Evolutionary conservation across 1,140 invertebrate genomes (phyloP), one percentile per base, ranked within the genome.

Genomic region (Bombus consobrinus): DNA sequence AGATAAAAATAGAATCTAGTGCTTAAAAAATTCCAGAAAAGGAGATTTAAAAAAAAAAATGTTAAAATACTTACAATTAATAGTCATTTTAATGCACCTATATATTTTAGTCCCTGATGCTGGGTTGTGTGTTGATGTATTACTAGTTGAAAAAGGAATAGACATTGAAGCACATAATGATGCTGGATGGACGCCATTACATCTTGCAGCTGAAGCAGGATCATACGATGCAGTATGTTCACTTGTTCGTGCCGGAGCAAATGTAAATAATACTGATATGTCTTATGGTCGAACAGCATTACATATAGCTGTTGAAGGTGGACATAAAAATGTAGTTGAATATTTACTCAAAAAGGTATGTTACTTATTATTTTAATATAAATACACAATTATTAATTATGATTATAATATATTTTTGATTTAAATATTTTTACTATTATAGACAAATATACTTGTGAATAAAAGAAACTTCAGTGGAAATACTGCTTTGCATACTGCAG

Each of bases 241-340:
- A 41, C 91, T 97, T 2, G 91, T 96, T 28, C 89, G 94, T 86
- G 91, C 95, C 34, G 95, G 95, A 39, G 95, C 93, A 34, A 92
- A 96, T 68, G 94, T 96, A 1, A 96, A 96, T 89, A 91, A 93
- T 32, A 90, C 91, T 0, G 96, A 96, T 74, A 92, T 89, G 83
- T 96, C 94, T 32, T 96, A 95, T 81, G 96, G 96, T n/a, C 95
- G 95, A 69, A 96, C 96, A 73, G 95, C 95, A 0, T 92, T 97
- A 9, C 96, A 96, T 86, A 95, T 96, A 87, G 96, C 96, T 4
- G 95, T 96, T 2, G 95, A 96, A 88, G 93, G 94, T 57, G 91
- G 94, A 25, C 92, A 94, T 71, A 88, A 92, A 1, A 93, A 96
- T 10, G 93, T 96, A 15, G 93, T 96, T n/a, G 90, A 94, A 57